These are phyloP conservation scores for Hymenochirus boettgeri DNA, from an alignment of 2,113 vertebrate genomes.

Conservation along the genomic window DNA sequence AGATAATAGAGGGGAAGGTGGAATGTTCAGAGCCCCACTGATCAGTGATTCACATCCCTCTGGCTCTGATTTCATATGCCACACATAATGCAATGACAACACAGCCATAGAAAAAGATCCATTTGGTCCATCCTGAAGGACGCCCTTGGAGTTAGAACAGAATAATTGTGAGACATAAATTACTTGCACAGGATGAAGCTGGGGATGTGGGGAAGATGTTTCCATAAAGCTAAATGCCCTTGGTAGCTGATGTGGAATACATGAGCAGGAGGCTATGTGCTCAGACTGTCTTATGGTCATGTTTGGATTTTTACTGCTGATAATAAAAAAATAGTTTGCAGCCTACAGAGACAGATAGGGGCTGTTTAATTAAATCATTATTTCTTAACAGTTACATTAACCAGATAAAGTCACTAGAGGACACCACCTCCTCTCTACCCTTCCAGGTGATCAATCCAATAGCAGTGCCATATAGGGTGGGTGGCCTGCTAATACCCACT, in stretches of 20 bases:
- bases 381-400: conserved; percentile 27
- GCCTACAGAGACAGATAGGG: neutral
- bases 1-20: conserved; percentile 23
- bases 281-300: neutral
- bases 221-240: conserved; percentile 31
- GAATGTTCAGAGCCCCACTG: conserved; percentile 18
- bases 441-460: neutral
- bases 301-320: conserved; percentile 17
- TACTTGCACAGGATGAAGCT: conserved; percentile 29
- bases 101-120: conserved; percentile 31
- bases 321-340: conserved; percentile 13
- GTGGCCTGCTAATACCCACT: no score
- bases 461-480: no score
- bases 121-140: conserved; percentile 41
- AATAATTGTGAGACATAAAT: conserved; percentile 41
- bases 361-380: conserved; percentile 28
- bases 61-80: conserved; percentile 40
- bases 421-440: neutral
- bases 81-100: conserved; percentile 41
- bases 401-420: conserved; percentile 3
- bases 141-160: conserved; percentile 39
- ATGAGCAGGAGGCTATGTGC: conserved; percentile 17
- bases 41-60: conserved; percentile 32
- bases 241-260: conserved; percentile 33
- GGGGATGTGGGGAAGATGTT: conserved; percentile 22